Percentiles rank a stretch among this genome's conserved stretches.
Evolutionary conservation across 2,113 vertebrate species (phyloP).

Genomic region (Pongo abelii): DNA sequence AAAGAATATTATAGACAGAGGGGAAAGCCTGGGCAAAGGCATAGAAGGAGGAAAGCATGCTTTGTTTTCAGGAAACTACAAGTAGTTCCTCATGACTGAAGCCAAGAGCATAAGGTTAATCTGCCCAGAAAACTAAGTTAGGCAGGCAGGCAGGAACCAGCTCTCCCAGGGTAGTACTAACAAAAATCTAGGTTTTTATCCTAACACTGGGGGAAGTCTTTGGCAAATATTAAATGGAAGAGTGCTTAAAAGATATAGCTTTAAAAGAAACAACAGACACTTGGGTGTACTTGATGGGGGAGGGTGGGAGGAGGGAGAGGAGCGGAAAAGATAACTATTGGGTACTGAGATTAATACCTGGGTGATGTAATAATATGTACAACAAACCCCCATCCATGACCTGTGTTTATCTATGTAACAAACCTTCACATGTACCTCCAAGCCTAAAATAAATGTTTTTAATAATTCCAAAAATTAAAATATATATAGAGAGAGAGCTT

Average conservation of each 20-base stretch:
- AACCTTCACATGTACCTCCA: too few species aligned
- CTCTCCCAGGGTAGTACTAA: background rate
- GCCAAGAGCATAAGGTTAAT: background rate
- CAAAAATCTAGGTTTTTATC: conserved; percentile 46
- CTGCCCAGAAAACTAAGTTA: background rate
- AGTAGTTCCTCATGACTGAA: conserved; percentile 18
- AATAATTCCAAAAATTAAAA: too few species aligned
- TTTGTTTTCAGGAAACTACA: background rate
- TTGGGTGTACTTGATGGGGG: too few species aligned
- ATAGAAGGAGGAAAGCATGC: background rate
- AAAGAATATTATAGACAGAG: background rate
- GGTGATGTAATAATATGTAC: too few species aligned
- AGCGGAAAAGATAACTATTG: too few species aligned
- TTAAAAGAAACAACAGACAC: background rate
- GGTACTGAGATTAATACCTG: too few species aligned
- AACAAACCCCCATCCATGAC: too few species aligned
- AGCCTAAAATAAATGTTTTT: too few species aligned
- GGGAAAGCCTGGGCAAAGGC: background rate
- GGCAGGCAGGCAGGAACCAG: background rate
- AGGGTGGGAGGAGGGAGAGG: too few species aligned
- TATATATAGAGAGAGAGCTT: background rate
- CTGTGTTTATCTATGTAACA: too few species aligned
- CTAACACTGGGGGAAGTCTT: conserved; percentile 18
- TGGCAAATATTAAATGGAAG: conserved; percentile 26
- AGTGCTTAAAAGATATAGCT: conserved; percentile 45